Percentiles rank a stretch among this genome's conserved stretches.
Conservation (phyloP, 2,888 invertebrate species). For the Alcis repandata region DNA sequence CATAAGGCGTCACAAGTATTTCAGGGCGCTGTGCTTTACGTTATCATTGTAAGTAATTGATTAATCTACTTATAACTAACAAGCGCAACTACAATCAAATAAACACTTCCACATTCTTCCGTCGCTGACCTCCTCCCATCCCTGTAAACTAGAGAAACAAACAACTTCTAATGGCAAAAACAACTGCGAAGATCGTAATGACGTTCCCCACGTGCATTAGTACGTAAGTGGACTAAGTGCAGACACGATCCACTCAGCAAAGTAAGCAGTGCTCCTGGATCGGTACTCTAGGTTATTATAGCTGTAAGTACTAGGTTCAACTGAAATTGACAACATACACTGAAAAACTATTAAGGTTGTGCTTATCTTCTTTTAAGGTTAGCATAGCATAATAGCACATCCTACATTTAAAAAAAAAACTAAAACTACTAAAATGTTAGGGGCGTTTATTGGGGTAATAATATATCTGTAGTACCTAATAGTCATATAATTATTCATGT, state of each 20-base stretch:
- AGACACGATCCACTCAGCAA: slow-evolving; percentile 27
- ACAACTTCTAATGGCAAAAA: slow-evolving; percentile 20
- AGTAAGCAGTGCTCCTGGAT: slow-evolving; percentile 16
- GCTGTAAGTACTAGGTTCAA: neutral
- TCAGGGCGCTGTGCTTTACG: too few relatives aligned
- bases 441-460: too few relatives aligned
- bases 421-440: too few relatives aligned
- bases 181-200: slow-evolving; percentile 19
- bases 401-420: too few relatives aligned
- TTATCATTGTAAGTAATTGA: too few relatives aligned
- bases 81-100: neutral
- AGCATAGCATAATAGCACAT: too few relatives aligned
- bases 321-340: neutral
- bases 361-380: too few relatives aligned
- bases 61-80: too few relatives aligned
- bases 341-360: too few relatives aligned
- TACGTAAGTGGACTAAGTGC: slow-evolving; percentile 36
- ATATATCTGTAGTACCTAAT: too few relatives aligned
- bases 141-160: neutral
- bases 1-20: too few relatives aligned
- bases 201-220: slow-evolving; percentile 25
- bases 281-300: neutral
- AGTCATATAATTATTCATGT: too few relatives aligned
- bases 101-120: neutral
- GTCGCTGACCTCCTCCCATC: neutral